Conservation (phyloP, 2,113 vertebrate species). For the Phylloscopus trochilus region DNA sequence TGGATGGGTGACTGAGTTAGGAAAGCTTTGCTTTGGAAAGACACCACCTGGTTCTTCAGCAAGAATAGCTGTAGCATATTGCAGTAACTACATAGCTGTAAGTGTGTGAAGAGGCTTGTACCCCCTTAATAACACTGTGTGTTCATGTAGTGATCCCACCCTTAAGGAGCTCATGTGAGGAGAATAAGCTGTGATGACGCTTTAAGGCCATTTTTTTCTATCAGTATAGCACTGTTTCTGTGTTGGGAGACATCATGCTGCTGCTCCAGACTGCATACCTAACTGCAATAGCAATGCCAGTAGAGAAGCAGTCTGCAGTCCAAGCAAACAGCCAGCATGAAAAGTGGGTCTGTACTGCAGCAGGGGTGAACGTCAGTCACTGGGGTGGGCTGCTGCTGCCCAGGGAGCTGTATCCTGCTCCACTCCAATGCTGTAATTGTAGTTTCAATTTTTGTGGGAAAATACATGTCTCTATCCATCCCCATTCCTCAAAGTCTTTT, state of each 20-base stretch:
- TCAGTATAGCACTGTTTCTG: background rate
- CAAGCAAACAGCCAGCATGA: background rate
- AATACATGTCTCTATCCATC: background rate
- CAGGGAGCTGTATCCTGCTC: background rate
- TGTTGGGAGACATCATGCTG: background rate
- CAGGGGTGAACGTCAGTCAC: background rate
- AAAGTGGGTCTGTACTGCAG: background rate
- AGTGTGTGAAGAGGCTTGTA: background rate
- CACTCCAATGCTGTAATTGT: background rate
- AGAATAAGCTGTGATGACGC: background rate
- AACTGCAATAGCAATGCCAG: background rate
- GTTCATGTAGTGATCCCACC: background rate
- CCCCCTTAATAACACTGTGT: background rate
- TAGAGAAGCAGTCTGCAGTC: background rate
- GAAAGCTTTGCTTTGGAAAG: slow-evolving; percentile 4
- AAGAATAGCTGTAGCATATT: slow-evolving; percentile 15
- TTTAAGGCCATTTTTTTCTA: slow-evolving; percentile 10
- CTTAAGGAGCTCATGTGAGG: background rate
- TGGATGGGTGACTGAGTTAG: background rate
- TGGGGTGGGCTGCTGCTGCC: background rate
- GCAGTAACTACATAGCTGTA: background rate
- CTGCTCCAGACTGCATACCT: background rate
- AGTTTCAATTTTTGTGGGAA: background rate
- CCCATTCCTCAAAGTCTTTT: background rate
- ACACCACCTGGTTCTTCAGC: background rate